Evolutionary conservation across 2,797 vertebrate genomes (phyloP).

Genomic region (Betta splendens): DNA sequence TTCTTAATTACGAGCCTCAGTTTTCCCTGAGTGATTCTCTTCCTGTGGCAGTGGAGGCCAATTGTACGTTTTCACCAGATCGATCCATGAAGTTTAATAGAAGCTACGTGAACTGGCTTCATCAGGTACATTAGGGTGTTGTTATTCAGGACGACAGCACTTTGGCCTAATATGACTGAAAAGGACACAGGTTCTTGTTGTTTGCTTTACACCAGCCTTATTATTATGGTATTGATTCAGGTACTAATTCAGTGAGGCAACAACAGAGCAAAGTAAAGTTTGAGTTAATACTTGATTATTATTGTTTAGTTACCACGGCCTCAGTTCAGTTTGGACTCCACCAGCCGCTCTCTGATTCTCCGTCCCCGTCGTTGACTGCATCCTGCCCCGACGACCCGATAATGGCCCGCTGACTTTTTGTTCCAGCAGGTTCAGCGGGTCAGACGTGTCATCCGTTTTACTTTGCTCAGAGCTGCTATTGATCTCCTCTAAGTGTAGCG

Average conservation of each 20-base stretch:
- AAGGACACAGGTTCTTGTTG: too few species aligned
- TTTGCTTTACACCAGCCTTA: too few species aligned
- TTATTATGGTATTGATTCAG: too few species aligned
- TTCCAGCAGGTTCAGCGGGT: conserved; percentile 70
- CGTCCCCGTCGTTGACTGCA: conserved; percentile 25
- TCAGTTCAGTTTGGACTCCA: conserved; percentile 18
- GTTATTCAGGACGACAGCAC: conserved; percentile 28
- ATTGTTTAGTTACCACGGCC: background rate
- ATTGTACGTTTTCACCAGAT: conserved; percentile 62
- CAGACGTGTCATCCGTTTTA: conserved; percentile 65
- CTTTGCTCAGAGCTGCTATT: conserved; percentile 59
- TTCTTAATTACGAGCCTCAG: conserved; percentile 72
- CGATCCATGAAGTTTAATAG: conserved; percentile 67
- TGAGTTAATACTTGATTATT: background rate
- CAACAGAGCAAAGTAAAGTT: background rate
- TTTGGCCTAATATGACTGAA: conserved; percentile 20
- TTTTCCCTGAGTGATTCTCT: conserved; percentile 62
- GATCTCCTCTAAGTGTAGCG: conserved; percentile 62
- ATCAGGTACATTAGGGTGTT: conserved; percentile 55
- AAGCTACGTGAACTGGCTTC: conserved; percentile 48
- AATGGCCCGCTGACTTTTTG: conserved; percentile 69
- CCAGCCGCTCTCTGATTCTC: conserved; percentile 44
- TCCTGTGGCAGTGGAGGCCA: conserved; percentile 42
- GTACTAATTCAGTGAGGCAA: too few species aligned
- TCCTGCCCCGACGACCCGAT: conserved; percentile 55